Evolutionary conservation across 1,140 invertebrate genomes (phyloP).

Genomic region (Paraescarpia echinospica): DNA sequence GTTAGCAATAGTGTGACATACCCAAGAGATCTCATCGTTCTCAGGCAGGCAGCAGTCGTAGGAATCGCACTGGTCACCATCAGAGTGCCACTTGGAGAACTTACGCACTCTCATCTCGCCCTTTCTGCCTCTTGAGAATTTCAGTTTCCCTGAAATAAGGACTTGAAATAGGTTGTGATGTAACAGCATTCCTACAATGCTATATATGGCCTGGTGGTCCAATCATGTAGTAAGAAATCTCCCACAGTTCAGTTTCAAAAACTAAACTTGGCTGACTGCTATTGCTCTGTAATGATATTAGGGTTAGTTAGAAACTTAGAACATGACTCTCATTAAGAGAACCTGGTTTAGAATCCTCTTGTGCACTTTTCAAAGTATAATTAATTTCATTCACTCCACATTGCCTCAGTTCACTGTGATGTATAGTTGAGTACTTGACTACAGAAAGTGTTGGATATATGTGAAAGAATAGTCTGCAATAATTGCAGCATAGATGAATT

Average conservation of each 20-base stretch:
- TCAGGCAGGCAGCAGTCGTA: slow-evolving; percentile 9
- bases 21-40: slow-evolving; percentile 15
- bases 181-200: not conserved
- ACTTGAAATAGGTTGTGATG: not conserved
- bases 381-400: no score
- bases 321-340: no score
- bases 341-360: no score
- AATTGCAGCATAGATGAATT: no score
- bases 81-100: not conserved
- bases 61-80: slow-evolving; percentile 18
- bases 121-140: not conserved
- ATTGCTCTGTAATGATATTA: no score
- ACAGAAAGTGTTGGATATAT: no score
- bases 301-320: no score
- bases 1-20: not conserved
- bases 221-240: not conserved
- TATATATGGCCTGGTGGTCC: not conserved
- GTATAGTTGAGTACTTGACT: no score
- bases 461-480: no score
- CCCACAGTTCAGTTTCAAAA: not conserved
- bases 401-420: no score
- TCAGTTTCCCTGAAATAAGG: not conserved
- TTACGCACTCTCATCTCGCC: not conserved
- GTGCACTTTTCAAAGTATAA: no score
- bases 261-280: not conserved